Evolutionary conservation across 2,888 invertebrate genomes (phyloP).

Genomic region (Chaetoderma sp.): DNA sequence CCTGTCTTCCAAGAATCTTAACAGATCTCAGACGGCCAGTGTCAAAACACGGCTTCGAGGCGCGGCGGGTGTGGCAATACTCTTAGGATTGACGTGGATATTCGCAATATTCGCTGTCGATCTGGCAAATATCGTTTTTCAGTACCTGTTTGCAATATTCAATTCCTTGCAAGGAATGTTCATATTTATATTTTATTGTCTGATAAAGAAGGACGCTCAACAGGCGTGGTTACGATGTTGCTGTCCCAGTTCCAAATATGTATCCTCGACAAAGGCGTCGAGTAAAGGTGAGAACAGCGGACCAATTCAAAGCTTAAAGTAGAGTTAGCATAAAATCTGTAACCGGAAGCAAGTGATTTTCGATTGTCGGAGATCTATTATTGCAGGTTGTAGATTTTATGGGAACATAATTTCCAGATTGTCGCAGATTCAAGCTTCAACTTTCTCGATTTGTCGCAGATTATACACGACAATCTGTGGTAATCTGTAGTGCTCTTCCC

Average conservation of each 20-base stretch:
- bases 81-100: constrained; percentile 64
- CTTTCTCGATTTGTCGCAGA: too few relatives aligned
- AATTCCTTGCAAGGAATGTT: constrained; percentile 66
- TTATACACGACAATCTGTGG: too few relatives aligned
- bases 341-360: too few relatives aligned
- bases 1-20: constrained; percentile 40
- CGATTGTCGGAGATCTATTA: too few relatives aligned
- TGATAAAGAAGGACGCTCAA: constrained; percentile 56
- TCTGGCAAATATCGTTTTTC: constrained; percentile 49
- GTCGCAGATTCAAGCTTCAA: too few relatives aligned
- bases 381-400: too few relatives aligned
- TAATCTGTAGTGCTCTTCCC: too few relatives aligned
- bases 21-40: constrained; percentile 46
- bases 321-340: too few relatives aligned
- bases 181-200: constrained; percentile 64
- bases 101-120: constrained; percentile 62
- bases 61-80: constrained; percentile 51
- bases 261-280: constrained; percentile 19
- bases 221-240: constrained; percentile 37
- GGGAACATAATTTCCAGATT: too few relatives aligned
- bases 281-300: constrained; percentile 31
- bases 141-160: constrained; percentile 63
- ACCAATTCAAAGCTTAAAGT: too few relatives aligned
- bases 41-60: constrained; percentile 50
- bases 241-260: constrained; percentile 24